Evolutionary conservation across 2,797 vertebrate genomes (phyloP).

Genomic region (Rhynchotus rufescens): DNA sequence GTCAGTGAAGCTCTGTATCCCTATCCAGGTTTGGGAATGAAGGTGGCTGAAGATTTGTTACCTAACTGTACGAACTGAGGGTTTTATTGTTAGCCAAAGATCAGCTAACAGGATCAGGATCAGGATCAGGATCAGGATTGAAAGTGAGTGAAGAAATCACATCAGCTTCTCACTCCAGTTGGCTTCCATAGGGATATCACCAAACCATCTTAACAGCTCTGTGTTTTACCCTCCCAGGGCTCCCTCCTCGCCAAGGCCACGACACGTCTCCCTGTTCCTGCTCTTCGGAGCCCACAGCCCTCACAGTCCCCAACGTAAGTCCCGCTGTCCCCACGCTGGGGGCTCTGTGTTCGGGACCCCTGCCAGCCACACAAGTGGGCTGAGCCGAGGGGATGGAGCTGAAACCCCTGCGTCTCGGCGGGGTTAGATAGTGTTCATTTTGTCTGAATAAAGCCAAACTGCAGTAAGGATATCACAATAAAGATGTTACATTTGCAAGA

Average conservation of each 20-base stretch:
- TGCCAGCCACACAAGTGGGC: neutral
- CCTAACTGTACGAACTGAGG: neutral
- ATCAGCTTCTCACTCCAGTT: neutral
- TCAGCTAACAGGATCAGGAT: too few relatives aligned
- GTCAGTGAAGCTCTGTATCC: neutral
- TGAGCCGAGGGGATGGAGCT: neutral
- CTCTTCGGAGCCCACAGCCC: neutral
- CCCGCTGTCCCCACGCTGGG: rapidly evolving
- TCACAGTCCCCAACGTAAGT: rapidly evolving
- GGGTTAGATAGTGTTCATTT: neutral
- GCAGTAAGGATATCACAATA: neutral
- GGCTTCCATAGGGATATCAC: neutral
- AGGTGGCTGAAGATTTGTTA: neutral
- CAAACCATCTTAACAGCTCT: neutral
- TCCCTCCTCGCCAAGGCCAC: neutral
- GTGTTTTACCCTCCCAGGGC: neutral
- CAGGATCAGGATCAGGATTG: neutral
- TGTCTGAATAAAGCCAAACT: neutral
- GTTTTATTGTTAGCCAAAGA: neutral
- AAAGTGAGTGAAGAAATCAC: neutral
- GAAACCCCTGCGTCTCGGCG: neutral
- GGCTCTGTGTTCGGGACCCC: neutral
- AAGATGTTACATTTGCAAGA: neutral
- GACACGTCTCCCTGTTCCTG: neutral
- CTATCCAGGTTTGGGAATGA: neutral